phyloP scores from a whole-genome alignment of 1,140 invertebrate species.

The Wiebesia pumilae region DNA sequence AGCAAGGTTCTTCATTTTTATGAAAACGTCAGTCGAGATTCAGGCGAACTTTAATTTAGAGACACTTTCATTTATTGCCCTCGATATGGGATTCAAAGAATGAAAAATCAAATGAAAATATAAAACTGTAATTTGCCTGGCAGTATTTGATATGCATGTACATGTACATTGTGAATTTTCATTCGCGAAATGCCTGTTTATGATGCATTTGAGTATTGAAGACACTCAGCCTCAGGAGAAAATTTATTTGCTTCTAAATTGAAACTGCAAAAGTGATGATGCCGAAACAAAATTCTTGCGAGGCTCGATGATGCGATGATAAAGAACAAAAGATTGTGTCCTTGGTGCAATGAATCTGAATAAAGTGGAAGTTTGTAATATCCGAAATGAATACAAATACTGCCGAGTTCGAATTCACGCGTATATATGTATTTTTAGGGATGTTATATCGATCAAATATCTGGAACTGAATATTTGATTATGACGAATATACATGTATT shows the following conservation, averaged over 20 bases:
- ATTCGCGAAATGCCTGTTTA: conserved; percentile 19
- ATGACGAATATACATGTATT: conserved; percentile 72
- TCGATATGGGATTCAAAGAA: conserved; percentile 19
- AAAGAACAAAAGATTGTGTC: conserved; percentile 40
- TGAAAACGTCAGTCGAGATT: conserved; percentile 3
- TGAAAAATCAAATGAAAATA: conserved; percentile 27
- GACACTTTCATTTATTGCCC: background rate
- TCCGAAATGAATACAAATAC: conserved; percentile 53
- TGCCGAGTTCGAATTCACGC: conserved; percentile 51
- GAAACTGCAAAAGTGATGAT: background rate
- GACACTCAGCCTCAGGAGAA: background rate
- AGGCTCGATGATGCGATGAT: background rate
- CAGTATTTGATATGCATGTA: conserved; percentile 51
- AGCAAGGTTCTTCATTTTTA: conserved; percentile 14
- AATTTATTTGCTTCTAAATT: conserved; percentile 1
- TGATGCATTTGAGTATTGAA: conserved; percentile 27
- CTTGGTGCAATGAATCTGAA: conserved; percentile 21
- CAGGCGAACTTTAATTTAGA: background rate
- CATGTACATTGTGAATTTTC: background rate
- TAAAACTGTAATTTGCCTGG: conserved; percentile 34
- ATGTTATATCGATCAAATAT: conserved; percentile 62
- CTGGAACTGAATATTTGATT: conserved; percentile 65
- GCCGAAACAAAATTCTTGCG: background rate
- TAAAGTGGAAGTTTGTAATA: conserved; percentile 41
- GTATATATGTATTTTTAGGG: conserved; percentile 62